Conservation (phyloP, 1,140 invertebrate genomes). For the Ylistrum balloti region DNA sequence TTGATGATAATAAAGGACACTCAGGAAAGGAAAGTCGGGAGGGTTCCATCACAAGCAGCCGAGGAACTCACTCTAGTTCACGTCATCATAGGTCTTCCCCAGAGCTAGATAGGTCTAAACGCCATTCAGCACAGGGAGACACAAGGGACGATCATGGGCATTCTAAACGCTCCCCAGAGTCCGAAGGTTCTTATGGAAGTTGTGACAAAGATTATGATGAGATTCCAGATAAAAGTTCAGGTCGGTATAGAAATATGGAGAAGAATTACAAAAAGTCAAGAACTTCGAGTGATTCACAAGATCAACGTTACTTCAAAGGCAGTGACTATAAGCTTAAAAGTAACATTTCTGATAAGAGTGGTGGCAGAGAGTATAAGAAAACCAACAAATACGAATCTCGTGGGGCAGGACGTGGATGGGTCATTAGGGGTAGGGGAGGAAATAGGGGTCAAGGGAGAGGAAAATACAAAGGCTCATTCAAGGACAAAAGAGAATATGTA, state of each 20-base stretch:
- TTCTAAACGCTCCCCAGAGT: not conserved
- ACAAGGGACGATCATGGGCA: not conserved
- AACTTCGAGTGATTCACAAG: not conserved
- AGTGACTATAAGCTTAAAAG: not conserved
- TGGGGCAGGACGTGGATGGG: not conserved
- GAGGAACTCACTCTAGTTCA: not conserved
- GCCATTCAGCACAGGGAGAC: not conserved
- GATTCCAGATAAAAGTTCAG: not conserved
- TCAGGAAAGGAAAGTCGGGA: not conserved
- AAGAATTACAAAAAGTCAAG: not conserved
- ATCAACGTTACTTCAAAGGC: not conserved
- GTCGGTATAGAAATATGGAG: not conserved
- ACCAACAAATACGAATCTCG: too few relatives aligned
- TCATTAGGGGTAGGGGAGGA: not conserved
- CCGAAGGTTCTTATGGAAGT: not conserved
- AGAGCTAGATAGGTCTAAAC: not conserved
- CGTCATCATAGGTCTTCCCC: not conserved
- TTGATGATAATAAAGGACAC: not conserved
- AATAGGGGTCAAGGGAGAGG: not conserved
- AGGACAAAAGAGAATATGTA: not conserved
- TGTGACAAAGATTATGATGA: not conserved
- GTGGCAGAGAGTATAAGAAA: not conserved
- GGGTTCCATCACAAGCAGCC: not conserved
- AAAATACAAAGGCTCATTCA: not conserved
- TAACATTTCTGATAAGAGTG: not conserved